Percentiles rank a stretch among this genome's conserved stretches.
Conservation (phyloP, 2,113 vertebrate species). For the Forbesichthys papilliferus region DNA sequence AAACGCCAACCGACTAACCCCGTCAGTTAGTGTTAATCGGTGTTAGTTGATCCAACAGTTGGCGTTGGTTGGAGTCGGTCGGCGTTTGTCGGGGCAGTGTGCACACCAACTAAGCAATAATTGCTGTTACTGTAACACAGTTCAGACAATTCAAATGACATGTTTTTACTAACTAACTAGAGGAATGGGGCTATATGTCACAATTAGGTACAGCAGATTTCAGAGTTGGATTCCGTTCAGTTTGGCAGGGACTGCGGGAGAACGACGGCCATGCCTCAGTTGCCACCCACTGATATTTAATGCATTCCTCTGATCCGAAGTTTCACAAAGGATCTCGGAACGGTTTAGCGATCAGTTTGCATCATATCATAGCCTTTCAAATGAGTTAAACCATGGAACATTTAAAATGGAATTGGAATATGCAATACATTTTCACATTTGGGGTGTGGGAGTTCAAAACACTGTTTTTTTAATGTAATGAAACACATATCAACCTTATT, state of each 20-base stretch:
- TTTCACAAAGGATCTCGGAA: constrained; percentile 66
- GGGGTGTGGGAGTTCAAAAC: constrained; percentile 65
- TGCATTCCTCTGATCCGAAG: constrained; percentile 72
- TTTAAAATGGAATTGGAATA: constrained; percentile 50
- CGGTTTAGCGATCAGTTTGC: constrained; percentile 55
- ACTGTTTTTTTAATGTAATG: no score
- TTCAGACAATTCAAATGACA: constrained; percentile 4
- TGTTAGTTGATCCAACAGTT: no score
- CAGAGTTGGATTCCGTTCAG: constrained; percentile 66
- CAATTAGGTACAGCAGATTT: constrained; percentile 45
- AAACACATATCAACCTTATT: no score
- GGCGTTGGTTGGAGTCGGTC: no score
- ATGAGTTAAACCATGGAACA: constrained; percentile 54
- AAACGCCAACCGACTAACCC: no score
- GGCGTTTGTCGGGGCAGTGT: no score
- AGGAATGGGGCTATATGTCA: constrained; percentile 34
- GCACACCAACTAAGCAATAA: no score
- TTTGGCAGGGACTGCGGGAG: constrained; percentile 42
- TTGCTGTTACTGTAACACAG: neutral
- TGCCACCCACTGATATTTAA: constrained; percentile 70
- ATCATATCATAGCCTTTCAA: constrained; percentile 62
- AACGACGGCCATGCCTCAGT: constrained; percentile 34
- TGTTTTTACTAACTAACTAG: constrained; percentile 3
- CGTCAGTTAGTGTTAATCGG: no score
- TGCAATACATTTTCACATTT: constrained; percentile 2